Conservation (phyloP, 1,140 invertebrate genomes). For the Heterodera schachtii region DNA sequence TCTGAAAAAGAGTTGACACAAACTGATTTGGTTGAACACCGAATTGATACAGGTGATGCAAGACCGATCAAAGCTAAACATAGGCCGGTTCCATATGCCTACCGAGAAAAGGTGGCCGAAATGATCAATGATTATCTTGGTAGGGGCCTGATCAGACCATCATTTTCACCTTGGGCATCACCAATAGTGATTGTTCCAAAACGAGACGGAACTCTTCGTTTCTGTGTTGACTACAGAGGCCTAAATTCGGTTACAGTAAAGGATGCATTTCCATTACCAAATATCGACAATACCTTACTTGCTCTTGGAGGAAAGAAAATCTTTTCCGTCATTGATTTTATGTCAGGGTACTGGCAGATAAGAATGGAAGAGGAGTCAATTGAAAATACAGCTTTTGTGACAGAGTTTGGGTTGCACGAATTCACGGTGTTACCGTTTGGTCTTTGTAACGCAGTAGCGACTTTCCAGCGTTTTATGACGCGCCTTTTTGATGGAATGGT, state of each 20-base stretch:
- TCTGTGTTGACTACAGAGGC: constrained; percentile 68
- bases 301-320: too few relatives aligned
- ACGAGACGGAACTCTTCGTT: constrained; percentile 66
- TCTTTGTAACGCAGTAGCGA: too few relatives aligned
- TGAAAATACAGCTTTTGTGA: too few relatives aligned
- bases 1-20: background rate
- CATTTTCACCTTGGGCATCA: constrained; percentile 67
- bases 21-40: background rate
- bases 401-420: too few relatives aligned
- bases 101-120: constrained; percentile 2
- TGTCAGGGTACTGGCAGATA: too few relatives aligned
- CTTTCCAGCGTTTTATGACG: too few relatives aligned
- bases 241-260: constrained; percentile 67
- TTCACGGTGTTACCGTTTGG: too few relatives aligned
- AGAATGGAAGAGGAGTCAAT: too few relatives aligned
- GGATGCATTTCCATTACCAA: constrained; percentile 71
- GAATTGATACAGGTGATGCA: background rate
- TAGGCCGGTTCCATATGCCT: constrained; percentile 12
- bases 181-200: constrained; percentile 70
- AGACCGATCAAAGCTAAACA: background rate
- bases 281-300: too few relatives aligned
- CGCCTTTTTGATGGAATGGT: too few relatives aligned
- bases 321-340: too few relatives aligned
- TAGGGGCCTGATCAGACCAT: constrained; percentile 9
- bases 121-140: constrained; percentile 20